Conservation (phyloP, 2,797 vertebrate species). For the Sphaeramia orbicularis region DNA sequence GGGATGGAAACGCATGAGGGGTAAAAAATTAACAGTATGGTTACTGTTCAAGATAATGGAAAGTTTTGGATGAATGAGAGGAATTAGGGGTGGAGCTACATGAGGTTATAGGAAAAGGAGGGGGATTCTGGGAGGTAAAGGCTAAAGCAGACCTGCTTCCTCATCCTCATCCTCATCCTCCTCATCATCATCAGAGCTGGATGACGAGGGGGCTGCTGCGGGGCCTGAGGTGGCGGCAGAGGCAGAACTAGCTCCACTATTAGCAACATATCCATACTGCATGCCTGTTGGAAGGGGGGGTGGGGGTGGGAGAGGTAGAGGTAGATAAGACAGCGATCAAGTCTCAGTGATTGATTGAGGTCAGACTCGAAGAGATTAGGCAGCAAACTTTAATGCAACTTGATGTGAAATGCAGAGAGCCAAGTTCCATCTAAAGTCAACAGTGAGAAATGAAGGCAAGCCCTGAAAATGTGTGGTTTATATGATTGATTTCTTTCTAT, state of each 20-base stretch:
- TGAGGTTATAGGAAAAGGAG: constrained; percentile 51
- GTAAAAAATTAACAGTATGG: not conserved
- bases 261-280: constrained; percentile 96
- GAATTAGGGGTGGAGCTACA: constrained; percentile 21
- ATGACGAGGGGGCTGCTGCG: constrained; percentile 92
- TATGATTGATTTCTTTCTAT: too few relatives aligned
- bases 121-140: constrained; percentile 82
- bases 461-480: too few relatives aligned
- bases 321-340: constrained; percentile 86
- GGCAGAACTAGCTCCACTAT: constrained; percentile 95
- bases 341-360: constrained; percentile 61
- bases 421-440: too few relatives aligned
- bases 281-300: constrained; percentile 90
- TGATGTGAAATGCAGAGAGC: too few relatives aligned
- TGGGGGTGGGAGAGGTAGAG: too few relatives aligned
- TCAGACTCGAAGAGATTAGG: constrained; percentile 54
- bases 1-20: not conserved
- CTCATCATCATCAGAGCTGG: constrained; percentile 97
- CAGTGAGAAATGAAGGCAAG: not conserved
- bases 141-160: constrained; percentile 99
- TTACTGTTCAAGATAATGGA: not conserved
- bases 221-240: constrained; percentile 91
- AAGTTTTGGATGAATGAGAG: not conserved
- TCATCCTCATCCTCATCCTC: constrained; percentile 96
- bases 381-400: not conserved